A percentile compares a stretch with the other conserved stretches of the same genome.
Conservation (phyloP, 2,797 vertebrate genomes). For the Catostomus latipinnis region DNA sequence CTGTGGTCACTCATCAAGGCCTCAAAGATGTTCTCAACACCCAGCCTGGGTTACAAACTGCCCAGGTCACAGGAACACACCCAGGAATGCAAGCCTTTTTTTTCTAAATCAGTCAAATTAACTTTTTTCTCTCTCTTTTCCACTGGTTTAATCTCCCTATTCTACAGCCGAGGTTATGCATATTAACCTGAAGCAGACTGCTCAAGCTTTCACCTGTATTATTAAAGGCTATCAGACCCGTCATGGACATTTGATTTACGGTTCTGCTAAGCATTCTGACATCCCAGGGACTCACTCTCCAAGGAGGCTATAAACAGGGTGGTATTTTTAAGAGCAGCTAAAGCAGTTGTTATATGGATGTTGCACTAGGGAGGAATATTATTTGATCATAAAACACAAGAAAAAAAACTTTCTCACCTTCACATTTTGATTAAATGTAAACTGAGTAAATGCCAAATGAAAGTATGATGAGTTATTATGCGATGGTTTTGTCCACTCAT, state of each 20-base stretch:
- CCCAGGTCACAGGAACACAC: conserved; percentile 75
- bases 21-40: conserved; percentile 62
- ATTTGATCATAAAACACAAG: too few species aligned
- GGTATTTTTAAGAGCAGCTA: conserved; percentile 65
- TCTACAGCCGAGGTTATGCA: conserved; percentile 62
- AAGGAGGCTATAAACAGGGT: conserved; percentile 69
- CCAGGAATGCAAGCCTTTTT: conserved; percentile 83
- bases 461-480: not conserved
- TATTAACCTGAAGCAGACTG: conserved; percentile 20
- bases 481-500: not conserved
- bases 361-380: conserved; percentile 73
- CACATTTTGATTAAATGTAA: conserved; percentile 1
- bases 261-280: conserved; percentile 65
- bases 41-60: conserved; percentile 68
- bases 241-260: conserved; percentile 30
- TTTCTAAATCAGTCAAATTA: not conserved
- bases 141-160: conserved; percentile 54
- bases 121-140: not conserved
- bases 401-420: not conserved
- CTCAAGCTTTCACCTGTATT: conserved; percentile 65
- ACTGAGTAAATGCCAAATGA: not conserved
- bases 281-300: conserved; percentile 49
- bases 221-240: conserved; percentile 68
- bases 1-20: conserved; percentile 75
- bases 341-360: conserved; percentile 62